phyloP scores from a whole-genome alignment of 2,113 vertebrate genomes.

The Muntiacus reevesi region DNA sequence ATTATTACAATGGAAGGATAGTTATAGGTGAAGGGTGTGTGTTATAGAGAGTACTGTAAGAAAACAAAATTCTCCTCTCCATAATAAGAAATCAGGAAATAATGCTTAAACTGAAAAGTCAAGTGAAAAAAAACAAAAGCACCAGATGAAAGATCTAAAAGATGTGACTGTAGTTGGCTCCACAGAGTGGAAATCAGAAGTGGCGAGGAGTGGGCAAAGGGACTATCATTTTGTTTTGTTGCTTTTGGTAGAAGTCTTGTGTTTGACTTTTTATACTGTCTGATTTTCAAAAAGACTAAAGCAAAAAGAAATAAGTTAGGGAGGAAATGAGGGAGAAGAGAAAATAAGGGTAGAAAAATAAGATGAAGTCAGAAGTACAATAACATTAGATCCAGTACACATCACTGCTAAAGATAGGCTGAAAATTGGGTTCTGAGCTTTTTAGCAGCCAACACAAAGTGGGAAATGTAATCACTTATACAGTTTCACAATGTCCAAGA shows the following conservation, averaged over 20 bases:
- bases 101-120: not conserved
- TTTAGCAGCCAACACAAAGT: slow-evolving; percentile 32
- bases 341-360: not conserved
- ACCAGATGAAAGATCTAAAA: not conserved
- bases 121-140: not conserved
- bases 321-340: slow-evolving; percentile 4
- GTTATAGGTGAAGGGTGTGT: not conserved
- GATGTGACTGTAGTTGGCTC: not conserved
- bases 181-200: not conserved
- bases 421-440: slow-evolving; percentile 37
- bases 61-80: not conserved
- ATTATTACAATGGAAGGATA: not conserved
- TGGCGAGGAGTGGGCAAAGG: not conserved
- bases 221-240: not conserved
- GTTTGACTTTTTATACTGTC: not conserved
- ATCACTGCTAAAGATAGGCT: slow-evolving; percentile 22
- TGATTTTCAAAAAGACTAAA: not conserved
- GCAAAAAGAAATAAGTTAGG: not conserved
- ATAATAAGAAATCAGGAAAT: not conserved
- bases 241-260: not conserved
- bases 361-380: slow-evolving; percentile 12
- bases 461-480: slow-evolving; percentile 46
- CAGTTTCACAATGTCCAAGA: slow-evolving; percentile 45
- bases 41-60: not conserved
- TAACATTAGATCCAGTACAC: not conserved